Evolutionary conservation across 2,888 invertebrate species (phyloP).

Genomic region (Phoronis australis): DNA sequence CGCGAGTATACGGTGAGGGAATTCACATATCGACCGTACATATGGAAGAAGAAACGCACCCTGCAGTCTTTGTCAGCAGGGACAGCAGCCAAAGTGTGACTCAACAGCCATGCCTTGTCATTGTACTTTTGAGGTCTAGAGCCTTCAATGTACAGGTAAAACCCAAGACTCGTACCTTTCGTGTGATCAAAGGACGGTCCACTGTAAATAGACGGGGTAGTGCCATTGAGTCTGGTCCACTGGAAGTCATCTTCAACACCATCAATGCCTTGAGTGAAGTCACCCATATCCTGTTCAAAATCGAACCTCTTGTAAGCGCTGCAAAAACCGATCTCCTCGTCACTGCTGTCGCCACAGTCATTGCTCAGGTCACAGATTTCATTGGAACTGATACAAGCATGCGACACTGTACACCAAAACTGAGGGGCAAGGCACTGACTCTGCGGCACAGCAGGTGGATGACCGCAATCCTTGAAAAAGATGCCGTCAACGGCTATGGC

Average conservation of each 20-base stretch:
- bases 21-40: slow-evolving; percentile 15
- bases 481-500: slow-evolving; percentile 44
- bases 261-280: slow-evolving; percentile 24
- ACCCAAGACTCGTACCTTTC: slow-evolving; percentile 27
- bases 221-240: slow-evolving; percentile 36
- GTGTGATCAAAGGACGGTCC: slow-evolving; percentile 47
- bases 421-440: slow-evolving; percentile 4
- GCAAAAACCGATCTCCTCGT: slow-evolving; percentile 18
- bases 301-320: slow-evolving; percentile 21
- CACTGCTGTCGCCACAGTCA: slow-evolving; percentile 17
- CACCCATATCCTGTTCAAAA: slow-evolving; percentile 30
- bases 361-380: slow-evolving; percentile 16
- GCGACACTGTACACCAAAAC: slow-evolving; percentile 11
- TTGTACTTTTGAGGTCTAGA: slow-evolving; percentile 23
- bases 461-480: slow-evolving; percentile 10
- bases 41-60: slow-evolving; percentile 12
- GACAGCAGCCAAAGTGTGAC: slow-evolving; percentile 19
- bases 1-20: slow-evolving; percentile 14
- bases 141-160: slow-evolving; percentile 36
- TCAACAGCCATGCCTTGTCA: slow-evolving; percentile 30
- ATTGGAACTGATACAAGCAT: slow-evolving; percentile 9
- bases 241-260: slow-evolving; percentile 38
- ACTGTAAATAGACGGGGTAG: slow-evolving; percentile 28
- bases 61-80: slow-evolving; percentile 8
- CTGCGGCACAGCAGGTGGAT: slow-evolving; percentile 1